Percentiles rank a stretch among this genome's conserved stretches.
phyloP scores from a whole-genome alignment of 2,797 vertebrate genomes.

The Dryobates pubescens region DNA sequence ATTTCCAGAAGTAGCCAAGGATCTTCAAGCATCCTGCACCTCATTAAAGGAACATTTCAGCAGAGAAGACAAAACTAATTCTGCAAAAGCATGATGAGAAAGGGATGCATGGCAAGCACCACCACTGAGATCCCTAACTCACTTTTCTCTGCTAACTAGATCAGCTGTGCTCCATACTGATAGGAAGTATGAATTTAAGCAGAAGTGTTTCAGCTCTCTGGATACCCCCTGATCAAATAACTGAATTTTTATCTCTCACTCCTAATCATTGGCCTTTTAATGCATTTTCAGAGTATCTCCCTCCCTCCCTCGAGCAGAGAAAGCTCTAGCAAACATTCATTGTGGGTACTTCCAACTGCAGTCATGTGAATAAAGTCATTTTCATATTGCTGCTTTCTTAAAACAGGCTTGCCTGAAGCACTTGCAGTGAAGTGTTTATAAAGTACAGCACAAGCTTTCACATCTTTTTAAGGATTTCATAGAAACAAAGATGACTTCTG shows the following conservation, averaged over 20 bases:
- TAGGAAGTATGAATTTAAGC: neutral
- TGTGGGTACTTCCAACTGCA: neutral
- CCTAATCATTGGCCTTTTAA: neutral
- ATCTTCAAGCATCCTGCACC: neutral
- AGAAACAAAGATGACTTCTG: neutral
- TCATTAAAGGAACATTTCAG: neutral
- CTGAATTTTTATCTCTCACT: neutral
- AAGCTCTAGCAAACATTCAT: neutral
- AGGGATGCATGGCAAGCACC: neutral
- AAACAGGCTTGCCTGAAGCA: neutral
- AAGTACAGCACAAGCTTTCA: neutral
- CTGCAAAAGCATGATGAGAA: neutral
- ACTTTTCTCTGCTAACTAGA: neutral
- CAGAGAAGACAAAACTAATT: neutral
- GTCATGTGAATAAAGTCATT: neutral
- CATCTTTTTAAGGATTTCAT: neutral
- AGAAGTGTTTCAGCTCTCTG: neutral
- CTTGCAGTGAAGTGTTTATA: neutral
- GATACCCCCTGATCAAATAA: neutral
- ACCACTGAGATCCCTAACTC: neutral
- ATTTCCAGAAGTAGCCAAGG: neutral
- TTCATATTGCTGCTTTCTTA: neutral
- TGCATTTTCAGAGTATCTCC: neutral
- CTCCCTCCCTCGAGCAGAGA: neutral
- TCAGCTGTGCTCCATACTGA: neutral